Conservation (phyloP, 2,888 invertebrate genomes). For the Zhuqinia jingwanae region DNA sequence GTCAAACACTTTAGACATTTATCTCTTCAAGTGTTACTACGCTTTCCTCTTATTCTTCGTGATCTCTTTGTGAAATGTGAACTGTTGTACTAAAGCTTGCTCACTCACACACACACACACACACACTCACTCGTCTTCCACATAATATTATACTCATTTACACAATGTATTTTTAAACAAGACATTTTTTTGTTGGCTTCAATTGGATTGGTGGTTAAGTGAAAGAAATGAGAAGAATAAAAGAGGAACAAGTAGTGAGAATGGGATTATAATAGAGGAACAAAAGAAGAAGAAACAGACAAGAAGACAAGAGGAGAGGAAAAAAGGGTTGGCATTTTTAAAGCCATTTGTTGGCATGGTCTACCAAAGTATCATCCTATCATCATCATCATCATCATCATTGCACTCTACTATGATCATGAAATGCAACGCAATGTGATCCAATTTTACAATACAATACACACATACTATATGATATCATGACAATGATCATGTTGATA, state of each 20-base stretch:
- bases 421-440: conserved; percentile 11
- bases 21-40: conserved; percentile 71
- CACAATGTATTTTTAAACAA: conserved; percentile 53
- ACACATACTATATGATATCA: not conserved
- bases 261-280: conserved; percentile 56
- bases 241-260: conserved; percentile 46
- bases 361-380: too few relatives aligned
- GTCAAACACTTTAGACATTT: conserved; percentile 72
- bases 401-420: not conserved
- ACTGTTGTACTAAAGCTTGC: conserved; percentile 38
- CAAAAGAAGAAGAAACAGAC: conserved; percentile 50
- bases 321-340: conserved; percentile 37
- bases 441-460: conserved; percentile 12
- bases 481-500: too few relatives aligned
- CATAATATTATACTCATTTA: too few relatives aligned
- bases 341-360: too few relatives aligned
- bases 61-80: conserved; percentile 32
- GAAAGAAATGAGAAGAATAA: conserved; percentile 11
- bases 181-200: conserved; percentile 38
- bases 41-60: conserved; percentile 37
- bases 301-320: conserved; percentile 24
- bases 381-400: too few relatives aligned
- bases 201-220: conserved; percentile 62
- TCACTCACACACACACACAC: not conserved
- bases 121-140: not conserved